Conservation (phyloP, 2,888 invertebrate genomes). For the Acheta domesticus region DNA sequence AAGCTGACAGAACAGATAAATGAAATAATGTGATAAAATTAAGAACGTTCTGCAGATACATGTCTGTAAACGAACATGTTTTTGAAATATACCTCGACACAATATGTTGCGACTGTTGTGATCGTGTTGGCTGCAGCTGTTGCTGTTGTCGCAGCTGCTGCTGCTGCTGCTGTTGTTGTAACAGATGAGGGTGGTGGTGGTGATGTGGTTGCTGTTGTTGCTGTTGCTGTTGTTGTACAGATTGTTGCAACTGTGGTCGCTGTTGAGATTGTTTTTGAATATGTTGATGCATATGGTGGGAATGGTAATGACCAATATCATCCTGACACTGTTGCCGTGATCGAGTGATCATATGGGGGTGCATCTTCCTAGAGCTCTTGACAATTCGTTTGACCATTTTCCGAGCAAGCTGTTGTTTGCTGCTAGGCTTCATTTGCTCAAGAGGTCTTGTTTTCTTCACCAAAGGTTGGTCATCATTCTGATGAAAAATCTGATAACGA, state of each 20-base stretch:
- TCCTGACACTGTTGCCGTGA: conserved; percentile 31
- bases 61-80: too few species aligned
- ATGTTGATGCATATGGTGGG: too few species aligned
- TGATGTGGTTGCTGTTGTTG: not conserved
- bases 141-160: too few species aligned
- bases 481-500: conserved; percentile 51
- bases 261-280: not conserved
- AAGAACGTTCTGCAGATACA: too few species aligned
- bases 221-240: not conserved
- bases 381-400: conserved; percentile 35
- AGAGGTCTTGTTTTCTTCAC: conserved; percentile 35
- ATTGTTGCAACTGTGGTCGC: not conserved
- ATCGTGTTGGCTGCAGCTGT: too few species aligned
- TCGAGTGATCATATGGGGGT: conserved; percentile 36
- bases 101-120: too few species aligned
- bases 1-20: too few species aligned
- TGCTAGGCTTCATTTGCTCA: conserved; percentile 19
- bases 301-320: not conserved
- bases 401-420: conserved; percentile 32
- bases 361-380: conserved; percentile 31
- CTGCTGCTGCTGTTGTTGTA: not conserved
- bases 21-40: too few species aligned
- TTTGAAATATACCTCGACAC: too few species aligned
- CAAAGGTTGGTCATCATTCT: conserved; percentile 55
- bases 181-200: not conserved